Evolutionary conservation across 1,140 invertebrate species (phyloP), one percentile per base, ranked within the genome.

Genomic region (Trichonephila inaurata): DNA sequence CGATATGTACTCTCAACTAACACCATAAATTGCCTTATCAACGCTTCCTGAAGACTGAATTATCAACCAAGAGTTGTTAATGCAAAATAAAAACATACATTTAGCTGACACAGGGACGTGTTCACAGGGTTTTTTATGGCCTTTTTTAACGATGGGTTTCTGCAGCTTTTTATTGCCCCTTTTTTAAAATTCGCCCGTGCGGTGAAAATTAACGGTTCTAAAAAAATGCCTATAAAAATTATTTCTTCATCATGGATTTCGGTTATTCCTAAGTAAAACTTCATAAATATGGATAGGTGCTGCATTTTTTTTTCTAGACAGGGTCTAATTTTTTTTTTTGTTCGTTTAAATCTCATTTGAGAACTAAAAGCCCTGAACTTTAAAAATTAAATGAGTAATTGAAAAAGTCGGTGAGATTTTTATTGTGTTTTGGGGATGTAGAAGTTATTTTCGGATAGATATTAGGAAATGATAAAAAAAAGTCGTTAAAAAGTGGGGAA

Each of bases 1-100:
- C 40, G 28, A 77, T 69, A 69, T 24, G 66, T 12, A 69, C 72
- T 77, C 72, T 77, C 72, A 33, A 33, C 72, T 77, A 40, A 40
- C 72, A 19, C 18, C 72, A 77, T 77, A 77, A 77, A 77, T 77
- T 77, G 28, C 33, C 72, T 77, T 77, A 77, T 77, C 72, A 77
- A 40, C 72, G 4, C 18, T 24, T 77, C 18, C 28, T 77, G 72
- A 77, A 28, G 33, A 77, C 28, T 77, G 72, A 77, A 77, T 77
- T 77, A 77, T 77, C 72, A 77, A 33, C 16, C 72, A 4, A 77
- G 33, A 40, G 72, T 33, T 77, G 72, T 77, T 77, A 77, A 77
- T 77, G 72, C 72, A 77, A 77, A 77, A 77, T 77, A 77, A 77
- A 77, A 77, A 77, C 72, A 77, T 12, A 28, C 72, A 40, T 77